Conservation (phyloP, 2,888 invertebrate genomes). For the Cephalotes varians region DNA sequence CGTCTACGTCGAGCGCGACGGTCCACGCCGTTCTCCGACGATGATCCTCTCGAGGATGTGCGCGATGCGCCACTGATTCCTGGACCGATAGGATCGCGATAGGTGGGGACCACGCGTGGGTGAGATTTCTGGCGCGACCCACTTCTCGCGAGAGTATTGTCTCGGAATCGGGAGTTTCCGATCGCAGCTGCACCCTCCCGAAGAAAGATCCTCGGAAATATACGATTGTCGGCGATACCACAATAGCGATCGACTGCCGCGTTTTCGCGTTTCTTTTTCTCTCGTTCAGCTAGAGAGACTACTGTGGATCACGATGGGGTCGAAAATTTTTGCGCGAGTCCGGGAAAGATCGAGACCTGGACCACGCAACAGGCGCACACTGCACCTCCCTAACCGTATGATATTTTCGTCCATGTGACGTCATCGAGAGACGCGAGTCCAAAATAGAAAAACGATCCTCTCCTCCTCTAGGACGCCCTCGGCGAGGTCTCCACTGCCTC, state of each 20-base stretch:
- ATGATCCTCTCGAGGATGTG: slow-evolving; percentile 73
- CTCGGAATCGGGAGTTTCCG: slow-evolving; percentile 7
- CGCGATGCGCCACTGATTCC: slow-evolving; percentile 74
- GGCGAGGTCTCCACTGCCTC: slow-evolving; percentile 29
- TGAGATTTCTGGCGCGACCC: slow-evolving; percentile 70
- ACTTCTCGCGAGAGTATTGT: slow-evolving; percentile 67
- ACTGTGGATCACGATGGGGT: slow-evolving; percentile 51
- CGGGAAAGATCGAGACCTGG: slow-evolving; percentile 82
- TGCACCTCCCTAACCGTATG: slow-evolving; percentile 79
- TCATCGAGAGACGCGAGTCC: slow-evolving; percentile 80
- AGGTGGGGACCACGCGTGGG: slow-evolving; percentile 71
- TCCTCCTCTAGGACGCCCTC: slow-evolving; percentile 67
- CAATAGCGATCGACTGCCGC: slow-evolving; percentile 5
- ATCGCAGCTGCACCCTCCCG: background rate
- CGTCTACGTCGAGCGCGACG: slow-evolving; percentile 25
- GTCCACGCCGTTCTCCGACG: background rate
- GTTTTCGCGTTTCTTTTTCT: background rate
- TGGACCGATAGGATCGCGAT: slow-evolving; percentile 64
- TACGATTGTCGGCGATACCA: background rate
- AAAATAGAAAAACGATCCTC: slow-evolving; percentile 83
- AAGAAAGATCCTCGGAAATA: background rate
- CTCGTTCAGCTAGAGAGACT: slow-evolving; percentile 12
- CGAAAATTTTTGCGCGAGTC: slow-evolving; percentile 79
- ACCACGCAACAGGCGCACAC: slow-evolving; percentile 76
- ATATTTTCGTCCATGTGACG: slow-evolving; percentile 84